These are phyloP conservation scores for Palythoa grandis DNA, from an alignment of 92 coral and sea anemone genomes.

Conservation along the genomic window DNA sequence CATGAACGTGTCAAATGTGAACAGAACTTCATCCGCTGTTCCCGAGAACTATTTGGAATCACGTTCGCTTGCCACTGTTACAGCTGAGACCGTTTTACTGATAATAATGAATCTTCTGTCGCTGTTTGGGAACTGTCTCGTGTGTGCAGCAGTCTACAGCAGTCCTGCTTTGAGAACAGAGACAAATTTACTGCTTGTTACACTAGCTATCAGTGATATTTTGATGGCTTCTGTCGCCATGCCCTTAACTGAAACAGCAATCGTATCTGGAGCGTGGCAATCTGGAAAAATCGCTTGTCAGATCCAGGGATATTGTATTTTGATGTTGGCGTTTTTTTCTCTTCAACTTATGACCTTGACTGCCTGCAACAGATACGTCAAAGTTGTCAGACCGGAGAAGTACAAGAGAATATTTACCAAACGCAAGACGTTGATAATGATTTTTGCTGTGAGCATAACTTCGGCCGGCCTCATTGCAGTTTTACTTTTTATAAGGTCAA, in stretches of 20 bases:
- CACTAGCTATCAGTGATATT: slow-evolving; percentile 77
- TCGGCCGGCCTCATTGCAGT: slow-evolving; percentile 69
- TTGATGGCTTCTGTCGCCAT: slow-evolving; percentile 69
- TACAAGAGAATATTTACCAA: slow-evolving; percentile 70
- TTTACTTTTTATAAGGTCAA: slow-evolving; percentile 52
- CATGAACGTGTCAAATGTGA: not conserved
- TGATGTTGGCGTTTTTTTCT: slow-evolving; percentile 75
- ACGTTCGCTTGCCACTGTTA: slow-evolving; percentile 50
- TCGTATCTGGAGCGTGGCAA: slow-evolving; percentile 61
- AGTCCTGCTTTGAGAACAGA: slow-evolving; percentile 68
- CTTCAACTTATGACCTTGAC: slow-evolving; percentile 81
- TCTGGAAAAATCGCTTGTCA: slow-evolving; percentile 76
- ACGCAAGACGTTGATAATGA: slow-evolving; percentile 65
- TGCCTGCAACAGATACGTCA: slow-evolving; percentile 74
- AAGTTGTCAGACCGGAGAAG: slow-evolving; percentile 67
- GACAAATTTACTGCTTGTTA: slow-evolving; percentile 76
- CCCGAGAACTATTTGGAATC: slow-evolving; percentile 58
- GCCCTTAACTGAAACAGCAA: slow-evolving; percentile 70
- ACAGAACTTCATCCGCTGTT: slow-evolving; percentile 23
- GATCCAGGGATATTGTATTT: slow-evolving; percentile 75
- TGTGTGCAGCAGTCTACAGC: slow-evolving; percentile 73
- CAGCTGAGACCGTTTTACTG: slow-evolving; percentile 57
- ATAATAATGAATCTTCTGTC: slow-evolving; percentile 57
- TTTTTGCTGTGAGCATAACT: slow-evolving; percentile 42
- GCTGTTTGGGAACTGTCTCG: slow-evolving; percentile 70